A percentile compares a stretch with the other conserved stretches of the same genome.
phyloP scores from a whole-genome alignment of 2,113 vertebrate species.

The Nothoprocta pentlandii region DNA sequence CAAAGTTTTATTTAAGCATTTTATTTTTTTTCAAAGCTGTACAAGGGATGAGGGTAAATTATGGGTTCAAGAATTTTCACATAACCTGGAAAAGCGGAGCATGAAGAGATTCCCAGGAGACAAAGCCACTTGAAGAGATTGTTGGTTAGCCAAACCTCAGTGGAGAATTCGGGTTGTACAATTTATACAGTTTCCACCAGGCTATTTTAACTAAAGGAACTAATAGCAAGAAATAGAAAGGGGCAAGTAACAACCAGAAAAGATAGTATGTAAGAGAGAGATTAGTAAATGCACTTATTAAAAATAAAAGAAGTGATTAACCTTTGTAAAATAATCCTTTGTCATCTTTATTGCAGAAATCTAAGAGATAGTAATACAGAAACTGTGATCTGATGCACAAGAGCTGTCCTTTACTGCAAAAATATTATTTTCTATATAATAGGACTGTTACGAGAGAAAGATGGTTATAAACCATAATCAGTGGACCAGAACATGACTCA shows the following conservation, averaged over 20 bases:
- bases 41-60: conserved; percentile 59
- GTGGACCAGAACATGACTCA: neutral
- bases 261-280: neutral
- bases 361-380: neutral
- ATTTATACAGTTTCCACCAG: conserved; percentile 37
- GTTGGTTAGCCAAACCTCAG: conserved; percentile 49
- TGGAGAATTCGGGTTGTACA: conserved; percentile 38
- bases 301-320: neutral
- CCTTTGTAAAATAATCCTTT: neutral
- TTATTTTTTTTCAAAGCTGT: conserved; percentile 61
- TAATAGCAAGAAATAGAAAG: conserved; percentile 48
- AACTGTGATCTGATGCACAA: neutral
- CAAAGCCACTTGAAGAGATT: conserved; percentile 62
- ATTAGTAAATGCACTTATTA: neutral
- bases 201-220: neutral
- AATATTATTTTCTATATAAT: neutral
- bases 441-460: neutral
- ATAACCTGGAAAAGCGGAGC: conserved; percentile 60
- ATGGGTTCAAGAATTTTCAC: conserved; percentile 47
- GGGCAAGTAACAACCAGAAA: neutral
- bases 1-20: conserved; percentile 39
- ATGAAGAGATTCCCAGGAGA: conserved; percentile 34
- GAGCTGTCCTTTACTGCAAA: neutral
- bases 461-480: neutral
- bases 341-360: neutral